These are phyloP conservation scores for Caenorhabditis latens DNA, from an alignment of 1,140 invertebrate genomes.

Conservation along the genomic window DNA sequence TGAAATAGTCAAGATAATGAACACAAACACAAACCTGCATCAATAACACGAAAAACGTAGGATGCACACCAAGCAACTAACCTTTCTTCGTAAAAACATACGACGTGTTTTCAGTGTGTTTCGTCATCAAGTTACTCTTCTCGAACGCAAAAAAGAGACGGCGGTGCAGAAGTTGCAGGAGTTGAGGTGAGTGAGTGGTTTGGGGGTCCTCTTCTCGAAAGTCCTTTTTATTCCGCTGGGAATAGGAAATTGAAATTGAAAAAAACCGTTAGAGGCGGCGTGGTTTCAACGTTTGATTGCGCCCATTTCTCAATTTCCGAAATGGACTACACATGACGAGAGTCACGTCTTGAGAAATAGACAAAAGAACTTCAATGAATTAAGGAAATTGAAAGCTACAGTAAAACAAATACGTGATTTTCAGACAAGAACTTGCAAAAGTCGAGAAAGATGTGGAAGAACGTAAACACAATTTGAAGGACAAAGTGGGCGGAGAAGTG, in stretches of 20 bases:
- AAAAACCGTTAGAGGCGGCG: slow-evolving; percentile 19
- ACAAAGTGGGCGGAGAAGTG: slow-evolving; percentile 51
- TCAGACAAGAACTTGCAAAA: slow-evolving; percentile 43
- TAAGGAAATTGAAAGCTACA: slow-evolving; percentile 8
- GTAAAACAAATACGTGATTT: slow-evolving; percentile 4
- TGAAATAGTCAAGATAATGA: too few species aligned
- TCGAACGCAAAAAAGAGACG: slow-evolving; percentile 52
- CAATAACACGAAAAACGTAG: neutral
- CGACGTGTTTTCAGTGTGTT: slow-evolving; percentile 41
- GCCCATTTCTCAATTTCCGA: slow-evolving; percentile 38
- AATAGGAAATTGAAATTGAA: slow-evolving; percentile 49
- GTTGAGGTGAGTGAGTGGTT: slow-evolving; percentile 20
- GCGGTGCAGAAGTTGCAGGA: slow-evolving; percentile 44
- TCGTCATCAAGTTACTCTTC: slow-evolving; percentile 22
- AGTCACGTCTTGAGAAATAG: neutral
- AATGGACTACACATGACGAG: neutral
- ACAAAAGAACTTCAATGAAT: neutral
- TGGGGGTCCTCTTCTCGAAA: too few species aligned
- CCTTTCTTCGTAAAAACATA: slow-evolving; percentile 41
- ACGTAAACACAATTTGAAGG: slow-evolving; percentile 20
- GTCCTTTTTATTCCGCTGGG: slow-evolving; percentile 45
- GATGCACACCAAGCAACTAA: neutral
- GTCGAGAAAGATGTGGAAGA: slow-evolving; percentile 40
- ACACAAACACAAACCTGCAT: neutral
- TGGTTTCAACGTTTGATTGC: slow-evolving; percentile 24